Conservation (phyloP, 2,113 vertebrate species). For the Psilopogon haemacephalus region DNA sequence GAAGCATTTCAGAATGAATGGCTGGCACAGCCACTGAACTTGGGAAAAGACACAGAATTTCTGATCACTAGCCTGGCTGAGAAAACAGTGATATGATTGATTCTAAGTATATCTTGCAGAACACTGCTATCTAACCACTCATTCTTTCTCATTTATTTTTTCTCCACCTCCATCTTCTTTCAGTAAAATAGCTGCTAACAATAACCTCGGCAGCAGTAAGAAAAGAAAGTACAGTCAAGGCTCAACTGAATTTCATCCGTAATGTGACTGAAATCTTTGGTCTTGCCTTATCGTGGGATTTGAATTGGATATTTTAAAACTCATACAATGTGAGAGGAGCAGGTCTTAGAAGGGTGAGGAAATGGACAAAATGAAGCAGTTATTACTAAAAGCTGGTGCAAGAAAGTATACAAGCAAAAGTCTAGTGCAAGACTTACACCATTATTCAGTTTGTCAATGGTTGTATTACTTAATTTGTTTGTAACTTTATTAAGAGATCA, state of each 20-base stretch:
- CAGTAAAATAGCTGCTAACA: slow-evolving; percentile 43
- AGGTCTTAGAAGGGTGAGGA: not conserved
- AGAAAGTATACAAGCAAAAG: not conserved
- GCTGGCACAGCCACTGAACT: not conserved
- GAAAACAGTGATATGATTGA: slow-evolving; percentile 30
- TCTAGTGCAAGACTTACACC: not conserved
- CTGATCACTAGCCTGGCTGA: slow-evolving; percentile 8
- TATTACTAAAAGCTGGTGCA: not conserved
- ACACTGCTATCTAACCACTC: slow-evolving; percentile 6
- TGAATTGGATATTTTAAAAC: not conserved
- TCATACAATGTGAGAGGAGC: not conserved
- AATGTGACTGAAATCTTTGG: not conserved
- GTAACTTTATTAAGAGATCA: not conserved
- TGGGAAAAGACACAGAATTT: slow-evolving; percentile 21
- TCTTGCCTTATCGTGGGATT: not conserved
- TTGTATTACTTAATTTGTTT: not conserved
- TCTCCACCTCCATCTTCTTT: not conserved
- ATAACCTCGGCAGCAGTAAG: not conserved
- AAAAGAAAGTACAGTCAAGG: slow-evolving; percentile 5
- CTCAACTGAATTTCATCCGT: not conserved
- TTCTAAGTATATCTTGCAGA: slow-evolving; percentile 57
- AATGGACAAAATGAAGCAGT: not conserved
- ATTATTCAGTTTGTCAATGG: not conserved
- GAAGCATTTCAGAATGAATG: not conserved
- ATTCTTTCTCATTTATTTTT: not conserved